These are phyloP conservation scores for Lumbricus terrestris DNA, from an alignment of 2,888 invertebrate species.

Conservation along the genomic window DNA sequence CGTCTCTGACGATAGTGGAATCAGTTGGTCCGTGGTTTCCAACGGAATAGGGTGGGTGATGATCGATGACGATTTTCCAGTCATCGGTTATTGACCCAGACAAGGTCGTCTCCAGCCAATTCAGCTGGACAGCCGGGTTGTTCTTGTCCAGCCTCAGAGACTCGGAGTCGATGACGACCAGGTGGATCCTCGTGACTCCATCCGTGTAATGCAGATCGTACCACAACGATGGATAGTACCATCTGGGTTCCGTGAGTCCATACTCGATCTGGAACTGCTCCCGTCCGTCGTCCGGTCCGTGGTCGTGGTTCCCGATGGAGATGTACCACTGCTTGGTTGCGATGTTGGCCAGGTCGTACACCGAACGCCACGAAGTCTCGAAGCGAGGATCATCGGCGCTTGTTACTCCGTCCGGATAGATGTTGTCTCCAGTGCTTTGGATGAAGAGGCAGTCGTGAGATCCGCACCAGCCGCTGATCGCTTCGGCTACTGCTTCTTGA, in stretches of 20 bases:
- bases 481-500: neutral
- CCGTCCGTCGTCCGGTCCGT: neutral
- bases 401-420: slow-evolving; percentile 23
- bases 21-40: slow-evolving; percentile 23
- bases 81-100: slow-evolving; percentile 21
- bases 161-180: slow-evolving; percentile 18
- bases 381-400: slow-evolving; percentile 17
- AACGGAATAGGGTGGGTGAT: slow-evolving; percentile 23
- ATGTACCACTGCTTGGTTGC: slow-evolving; percentile 23
- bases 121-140: slow-evolving; percentile 20
- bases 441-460: neutral
- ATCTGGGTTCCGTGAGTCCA: slow-evolving; percentile 19
- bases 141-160: neutral
- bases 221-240: slow-evolving; percentile 23
- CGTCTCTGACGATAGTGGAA: neutral
- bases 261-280: slow-evolving; percentile 20
- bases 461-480: slow-evolving; percentile 16
- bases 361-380: slow-evolving; percentile 20
- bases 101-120: slow-evolving; percentile 22
- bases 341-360: slow-evolving; percentile 21
- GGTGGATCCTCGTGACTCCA: slow-evolving; percentile 13
- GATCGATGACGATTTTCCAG: slow-evolving; percentile 28
- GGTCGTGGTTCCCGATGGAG: slow-evolving; percentile 33
- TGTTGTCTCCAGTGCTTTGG: slow-evolving; percentile 25
- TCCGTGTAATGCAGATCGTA: slow-evolving; percentile 7